Evolutionary conservation across 2,113 vertebrate species (phyloP), one percentile per base, ranked within the genome.

Genomic region (Phodopus roborovskii): DNA sequence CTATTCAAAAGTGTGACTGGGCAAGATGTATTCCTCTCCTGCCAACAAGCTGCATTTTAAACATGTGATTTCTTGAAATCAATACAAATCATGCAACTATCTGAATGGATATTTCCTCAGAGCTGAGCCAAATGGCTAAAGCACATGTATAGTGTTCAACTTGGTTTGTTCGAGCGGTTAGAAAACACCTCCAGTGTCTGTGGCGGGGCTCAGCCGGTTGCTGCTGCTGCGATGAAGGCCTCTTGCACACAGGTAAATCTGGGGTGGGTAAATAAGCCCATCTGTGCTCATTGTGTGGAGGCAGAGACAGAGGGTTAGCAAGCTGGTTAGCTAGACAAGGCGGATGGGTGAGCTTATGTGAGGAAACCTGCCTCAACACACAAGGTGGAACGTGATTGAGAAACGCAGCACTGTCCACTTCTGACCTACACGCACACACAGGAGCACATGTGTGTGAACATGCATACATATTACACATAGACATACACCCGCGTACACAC

Each of bases 121-220:
- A 30, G 30, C 16, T 45, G 20, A 83, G 13, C 6, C 1, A 22
- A 24, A 13, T 7, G 15, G 74, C 24, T 26, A 17, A 11, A 42
- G 60, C 1, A 19, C 2, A 7, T 1, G 39, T 5, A 36, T 20
- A 82, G 10, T 8, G 9, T 24, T 11, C 39, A 0, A 39, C 2
- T 45, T 11, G 8, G 39, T 39, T 50, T 71, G 13, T 39, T 17
- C 33, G 22, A 26, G 28, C 50, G 20, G 3, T 19, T n/a, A 20
- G 9, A 50, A 90, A 39, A 45, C 3, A 13, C 17, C n/a, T 62
- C 42, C 45, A 84, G 26, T 30, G 45, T 30, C 16, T 20, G 1
- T 42, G 58, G 58, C 60, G n/a, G 24, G 10, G 0, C 60, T 66
- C 16, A 20, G 26, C 26, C 26, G 12, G 45, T 45, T 45, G 45